A percentile compares a stretch with the other conserved stretches of the same genome.
Evolutionary conservation across 1,140 invertebrate species (phyloP).

Genomic region (Antheraea pernyi): DNA sequence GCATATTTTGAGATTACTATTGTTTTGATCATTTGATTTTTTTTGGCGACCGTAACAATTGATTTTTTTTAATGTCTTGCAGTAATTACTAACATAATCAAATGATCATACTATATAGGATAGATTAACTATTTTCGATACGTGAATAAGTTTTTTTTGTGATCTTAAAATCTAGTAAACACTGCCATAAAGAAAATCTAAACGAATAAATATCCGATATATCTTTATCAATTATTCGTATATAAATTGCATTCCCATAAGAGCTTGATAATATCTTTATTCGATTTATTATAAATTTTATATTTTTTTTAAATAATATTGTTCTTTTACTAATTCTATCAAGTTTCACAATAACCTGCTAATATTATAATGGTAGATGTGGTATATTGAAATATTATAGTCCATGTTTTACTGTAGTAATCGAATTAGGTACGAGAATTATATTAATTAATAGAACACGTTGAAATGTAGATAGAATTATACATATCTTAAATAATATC

Average conservation of each 20-base stretch:
- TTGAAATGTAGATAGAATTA: conserved; percentile 32
- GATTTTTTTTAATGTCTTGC: no score
- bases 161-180: no score
- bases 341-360: background rate
- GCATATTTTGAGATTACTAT: no score
- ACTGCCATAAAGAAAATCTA: no score
- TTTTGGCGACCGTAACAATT: no score
- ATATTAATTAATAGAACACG: conserved; percentile 9
- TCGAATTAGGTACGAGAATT: background rate
- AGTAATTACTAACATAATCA: background rate
- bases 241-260: background rate
- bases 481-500: conserved; percentile 23
- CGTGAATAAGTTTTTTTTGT: no score
- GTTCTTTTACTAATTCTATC: background rate
- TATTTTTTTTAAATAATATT: background rate
- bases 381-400: background rate
- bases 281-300: background rate
- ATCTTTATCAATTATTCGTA: background rate
- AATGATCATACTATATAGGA: no score
- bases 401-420: conserved; percentile 9
- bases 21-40: no score
- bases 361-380: conserved; percentile 5
- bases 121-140: no score
- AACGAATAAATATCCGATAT: conserved; percentile 6
- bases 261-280: background rate